Conservation (phyloP, 2,113 vertebrate genomes). For the Saccopteryx bilineata region DNA sequence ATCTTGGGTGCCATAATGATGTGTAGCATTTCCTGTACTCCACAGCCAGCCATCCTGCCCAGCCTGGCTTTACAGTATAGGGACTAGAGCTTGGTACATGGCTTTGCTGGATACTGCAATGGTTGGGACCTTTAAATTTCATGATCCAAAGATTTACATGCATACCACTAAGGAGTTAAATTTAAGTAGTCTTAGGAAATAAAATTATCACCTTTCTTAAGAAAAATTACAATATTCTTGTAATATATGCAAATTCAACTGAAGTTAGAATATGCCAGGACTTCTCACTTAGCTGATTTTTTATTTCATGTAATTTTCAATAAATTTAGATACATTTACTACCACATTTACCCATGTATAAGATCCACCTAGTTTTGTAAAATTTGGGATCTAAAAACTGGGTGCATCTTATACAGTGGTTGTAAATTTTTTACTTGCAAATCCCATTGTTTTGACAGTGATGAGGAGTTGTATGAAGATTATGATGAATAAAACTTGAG, state of each 20-base stretch:
- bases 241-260: not conserved
- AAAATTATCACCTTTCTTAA: not conserved
- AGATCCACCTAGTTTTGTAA: too few relatives aligned
- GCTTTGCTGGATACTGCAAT: not conserved
- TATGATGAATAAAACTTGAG: too few relatives aligned
- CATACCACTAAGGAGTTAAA: not conserved
- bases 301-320: constrained; percentile 27
- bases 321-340: not conserved
- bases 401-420: too few relatives aligned
- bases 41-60: not conserved
- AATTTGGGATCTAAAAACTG: too few relatives aligned
- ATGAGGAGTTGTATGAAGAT: too few relatives aligned
- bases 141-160: not conserved
- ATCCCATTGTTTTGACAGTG: too few relatives aligned
- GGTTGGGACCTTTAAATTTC: not conserved
- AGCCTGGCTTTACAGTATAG: not conserved
- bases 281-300: constrained; percentile 19
- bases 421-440: too few relatives aligned
- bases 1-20: not conserved
- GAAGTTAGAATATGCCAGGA: not conserved
- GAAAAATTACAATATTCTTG: not conserved
- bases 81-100: not conserved
- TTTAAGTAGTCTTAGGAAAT: constrained; percentile 27
- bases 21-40: not conserved
- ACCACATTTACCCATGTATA: too few relatives aligned